Evolutionary conservation across 1,140 invertebrate genomes (phyloP).

Genomic region (Pseudomyrmex cubaensis): DNA sequence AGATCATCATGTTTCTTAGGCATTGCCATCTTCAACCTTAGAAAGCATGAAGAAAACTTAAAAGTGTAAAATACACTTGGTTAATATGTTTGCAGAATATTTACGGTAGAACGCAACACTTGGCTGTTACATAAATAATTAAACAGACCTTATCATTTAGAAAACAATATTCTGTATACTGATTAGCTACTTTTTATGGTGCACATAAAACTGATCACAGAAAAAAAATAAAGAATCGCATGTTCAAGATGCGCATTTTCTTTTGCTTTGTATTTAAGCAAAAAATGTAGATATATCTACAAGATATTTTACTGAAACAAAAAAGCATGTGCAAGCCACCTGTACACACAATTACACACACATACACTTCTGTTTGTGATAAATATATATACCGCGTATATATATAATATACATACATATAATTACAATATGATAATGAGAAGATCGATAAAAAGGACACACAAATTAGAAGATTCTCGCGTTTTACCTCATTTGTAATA

Average conservation of each 20-base stretch:
- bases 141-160: conserved; percentile 1
- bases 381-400: conserved; percentile 3
- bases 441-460: conserved; percentile 48
- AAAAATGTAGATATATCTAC: conserved; percentile 59
- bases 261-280: conserved; percentile 25
- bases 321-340: conserved; percentile 39
- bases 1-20: conserved; percentile 50
- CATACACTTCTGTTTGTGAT: conserved; percentile 56
- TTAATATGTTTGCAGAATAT: conserved; percentile 35
- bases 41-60: conserved; percentile 43
- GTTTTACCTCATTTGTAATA: background rate
- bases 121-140: conserved; percentile 13
- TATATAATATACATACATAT: conserved; percentile 2
- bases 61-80: conserved; percentile 52
- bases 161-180: background rate
- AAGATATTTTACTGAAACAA: conserved; percentile 45
- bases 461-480: conserved; percentile 41
- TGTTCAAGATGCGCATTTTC: conserved; percentile 36
- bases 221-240: conserved; percentile 20
- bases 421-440: conserved; percentile 44
- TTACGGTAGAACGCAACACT: background rate
- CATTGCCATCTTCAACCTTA: conserved; percentile 61
- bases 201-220: conserved; percentile 19
- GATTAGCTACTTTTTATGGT: conserved; percentile 3
- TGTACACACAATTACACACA: conserved; percentile 61